Conservation (phyloP, 2,888 invertebrate species). For the Argyresthia albistria region DNA sequence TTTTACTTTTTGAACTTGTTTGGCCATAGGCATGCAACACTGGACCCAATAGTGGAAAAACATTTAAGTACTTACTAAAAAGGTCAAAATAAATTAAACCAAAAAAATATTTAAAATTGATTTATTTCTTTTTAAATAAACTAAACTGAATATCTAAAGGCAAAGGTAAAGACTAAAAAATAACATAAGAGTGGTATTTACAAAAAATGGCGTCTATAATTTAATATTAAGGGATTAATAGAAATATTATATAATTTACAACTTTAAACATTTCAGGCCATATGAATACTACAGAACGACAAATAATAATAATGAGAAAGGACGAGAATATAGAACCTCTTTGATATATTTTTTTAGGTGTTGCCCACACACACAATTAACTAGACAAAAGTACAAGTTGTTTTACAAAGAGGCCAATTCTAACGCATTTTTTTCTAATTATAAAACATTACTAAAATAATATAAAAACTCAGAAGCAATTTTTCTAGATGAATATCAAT, state of each 20-base stretch:
- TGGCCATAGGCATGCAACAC: constrained; percentile 20
- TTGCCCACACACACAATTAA: no score
- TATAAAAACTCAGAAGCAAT: no score
- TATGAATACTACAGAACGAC: constrained; percentile 9
- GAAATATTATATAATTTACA: constrained; percentile 55
- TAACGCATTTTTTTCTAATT: no score
- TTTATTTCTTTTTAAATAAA: constrained; percentile 66
- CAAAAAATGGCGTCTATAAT: constrained; percentile 35
- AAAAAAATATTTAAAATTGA: constrained; percentile 47
- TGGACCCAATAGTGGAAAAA: constrained; percentile 31
- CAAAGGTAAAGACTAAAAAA: constrained; percentile 42
- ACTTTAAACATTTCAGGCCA: constrained; percentile 43
- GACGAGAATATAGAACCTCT: not conserved
- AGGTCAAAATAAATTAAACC: constrained; percentile 27
- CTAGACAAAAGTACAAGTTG: no score
- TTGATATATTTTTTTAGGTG: not conserved
- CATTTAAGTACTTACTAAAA: constrained; percentile 12
- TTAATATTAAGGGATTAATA: constrained; percentile 23
- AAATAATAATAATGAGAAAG: not conserved
- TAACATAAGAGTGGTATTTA: constrained; percentile 58
- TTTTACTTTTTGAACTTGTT: constrained; percentile 20
- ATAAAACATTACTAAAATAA: no score
- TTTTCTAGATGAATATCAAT: no score
- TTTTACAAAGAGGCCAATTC: no score
- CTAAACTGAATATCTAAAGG: constrained; percentile 60